Conservation (phyloP, 2,888 invertebrate genomes). For the Epicampocera succincta region DNA sequence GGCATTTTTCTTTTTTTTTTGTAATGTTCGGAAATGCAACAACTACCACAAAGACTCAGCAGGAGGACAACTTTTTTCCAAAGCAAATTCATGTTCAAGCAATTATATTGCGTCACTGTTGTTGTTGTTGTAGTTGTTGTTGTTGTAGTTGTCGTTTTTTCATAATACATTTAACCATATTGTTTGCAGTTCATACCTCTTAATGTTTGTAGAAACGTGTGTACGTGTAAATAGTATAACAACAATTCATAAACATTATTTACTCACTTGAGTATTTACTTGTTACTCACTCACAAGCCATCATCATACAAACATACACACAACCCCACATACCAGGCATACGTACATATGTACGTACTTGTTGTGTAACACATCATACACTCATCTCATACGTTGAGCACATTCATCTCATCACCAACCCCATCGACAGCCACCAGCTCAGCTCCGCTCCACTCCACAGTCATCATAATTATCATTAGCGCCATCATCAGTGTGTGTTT, state of each 20-base stretch:
- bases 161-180: constrained; percentile 26
- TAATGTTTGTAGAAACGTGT: constrained; percentile 1
- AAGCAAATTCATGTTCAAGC: not conserved
- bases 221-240: constrained; percentile 11
- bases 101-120: not conserved
- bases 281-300: constrained; percentile 31
- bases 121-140: too few species aligned
- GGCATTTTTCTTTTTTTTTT: too few species aligned
- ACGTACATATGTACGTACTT: not conserved
- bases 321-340: not conserved
- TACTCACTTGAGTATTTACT: constrained; percentile 31
- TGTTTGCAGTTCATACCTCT: constrained; percentile 5
- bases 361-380: not conserved
- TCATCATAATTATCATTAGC: constrained; percentile 47
- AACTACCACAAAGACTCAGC: constrained; percentile 10
- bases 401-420: constrained; percentile 1
- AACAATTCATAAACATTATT: constrained; percentile 45
- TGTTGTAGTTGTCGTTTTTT: not conserved
- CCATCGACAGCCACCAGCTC: too few species aligned
- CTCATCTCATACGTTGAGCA: not conserved
- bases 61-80: not conserved
- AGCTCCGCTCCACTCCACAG: not conserved
- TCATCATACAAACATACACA: not conserved
- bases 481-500: constrained; percentile 9
- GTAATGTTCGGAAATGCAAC: constrained; percentile 39